Evolutionary conservation across 92 coral and sea anemone species (phyloP).

Genomic region (Phenganax stokvisi): DNA sequence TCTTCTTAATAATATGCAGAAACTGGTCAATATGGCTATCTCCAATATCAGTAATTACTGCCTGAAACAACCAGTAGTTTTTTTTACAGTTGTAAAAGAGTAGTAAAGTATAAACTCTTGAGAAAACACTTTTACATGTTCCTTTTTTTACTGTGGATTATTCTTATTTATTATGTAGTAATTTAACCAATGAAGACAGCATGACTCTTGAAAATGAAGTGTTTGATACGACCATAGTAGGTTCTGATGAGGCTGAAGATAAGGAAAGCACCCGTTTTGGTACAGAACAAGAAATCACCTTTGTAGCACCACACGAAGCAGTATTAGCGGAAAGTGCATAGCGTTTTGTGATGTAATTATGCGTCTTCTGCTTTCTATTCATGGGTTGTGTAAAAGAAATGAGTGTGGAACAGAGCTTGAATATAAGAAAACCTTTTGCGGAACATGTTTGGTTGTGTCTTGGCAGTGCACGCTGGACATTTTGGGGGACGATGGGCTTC

Average conservation of each 20-base stretch:
- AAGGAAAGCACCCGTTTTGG: neutral
- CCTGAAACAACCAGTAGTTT: too few species aligned
- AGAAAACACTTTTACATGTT: too few species aligned
- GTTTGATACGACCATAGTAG: constrained; percentile 4
- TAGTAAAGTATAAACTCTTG: too few species aligned
- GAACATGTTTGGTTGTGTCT: constrained; percentile 32
- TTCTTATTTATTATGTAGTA: neutral
- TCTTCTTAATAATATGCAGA: too few species aligned
- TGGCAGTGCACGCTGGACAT: constrained; percentile 33
- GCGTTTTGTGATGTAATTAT: constrained; percentile 10
- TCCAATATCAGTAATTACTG: too few species aligned
- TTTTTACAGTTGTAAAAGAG: too few species aligned
- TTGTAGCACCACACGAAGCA: neutral
- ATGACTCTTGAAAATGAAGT: constrained; percentile 12
- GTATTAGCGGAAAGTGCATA: constrained; percentile 8
- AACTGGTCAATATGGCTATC: too few species aligned
- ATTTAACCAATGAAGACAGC: neutral
- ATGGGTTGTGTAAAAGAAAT: constrained; percentile 24
- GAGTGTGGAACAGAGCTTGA: neutral
- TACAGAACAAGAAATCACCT: neutral
- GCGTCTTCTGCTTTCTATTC: neutral
- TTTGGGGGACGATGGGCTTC: constrained; percentile 39
- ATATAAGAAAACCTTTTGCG: constrained; percentile 19
- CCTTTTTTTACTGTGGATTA: too few species aligned
- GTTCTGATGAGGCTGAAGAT: constrained; percentile 6